These are phyloP conservation scores for Etheostoma cragini DNA, from an alignment of 2,113 vertebrate genomes.

Conservation along the genomic window DNA sequence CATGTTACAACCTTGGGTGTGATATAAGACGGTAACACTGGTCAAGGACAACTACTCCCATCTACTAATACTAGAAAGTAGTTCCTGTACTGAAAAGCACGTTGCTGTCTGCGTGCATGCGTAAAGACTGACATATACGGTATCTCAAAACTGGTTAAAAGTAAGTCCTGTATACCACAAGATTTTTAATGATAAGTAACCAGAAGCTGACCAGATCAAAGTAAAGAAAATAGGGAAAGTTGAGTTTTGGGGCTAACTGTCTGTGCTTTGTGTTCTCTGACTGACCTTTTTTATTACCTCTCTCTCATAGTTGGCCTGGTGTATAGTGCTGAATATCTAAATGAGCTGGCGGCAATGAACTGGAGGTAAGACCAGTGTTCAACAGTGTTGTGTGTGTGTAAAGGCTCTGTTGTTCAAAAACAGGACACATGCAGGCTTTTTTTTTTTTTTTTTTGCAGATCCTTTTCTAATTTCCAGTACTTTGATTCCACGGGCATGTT, in stretches of 20 bases:
- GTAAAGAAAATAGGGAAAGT: too few species aligned
- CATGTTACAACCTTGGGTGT: background rate
- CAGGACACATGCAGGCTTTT: background rate
- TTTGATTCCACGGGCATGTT: constrained; percentile 99
- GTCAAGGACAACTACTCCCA: too few species aligned
- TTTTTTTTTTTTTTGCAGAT: constrained; percentile 79
- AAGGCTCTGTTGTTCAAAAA: background rate
- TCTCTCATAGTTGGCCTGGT: constrained; percentile 87
- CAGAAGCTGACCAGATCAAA: too few species aligned
- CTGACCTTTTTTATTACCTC: background rate
- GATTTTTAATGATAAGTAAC: too few species aligned
- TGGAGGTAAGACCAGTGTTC: constrained; percentile 87
- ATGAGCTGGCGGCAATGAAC: constrained; percentile 94
- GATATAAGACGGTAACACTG: too few species aligned
- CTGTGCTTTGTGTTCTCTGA: background rate
- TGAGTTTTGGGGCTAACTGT: background rate
- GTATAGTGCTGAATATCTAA: constrained; percentile 92
- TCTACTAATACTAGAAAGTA: too few species aligned
- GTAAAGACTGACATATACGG: too few species aligned
- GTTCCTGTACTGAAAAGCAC: too few species aligned
- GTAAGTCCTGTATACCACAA: too few species aligned
- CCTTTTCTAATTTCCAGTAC: constrained; percentile 94
- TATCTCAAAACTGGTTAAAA: too few species aligned
- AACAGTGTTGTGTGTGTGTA: background rate
- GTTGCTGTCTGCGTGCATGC: too few species aligned